Base-by-base conservation (phyloP, 2,797 vertebrate genomes). In the Caiman crocodilus region DNA sequence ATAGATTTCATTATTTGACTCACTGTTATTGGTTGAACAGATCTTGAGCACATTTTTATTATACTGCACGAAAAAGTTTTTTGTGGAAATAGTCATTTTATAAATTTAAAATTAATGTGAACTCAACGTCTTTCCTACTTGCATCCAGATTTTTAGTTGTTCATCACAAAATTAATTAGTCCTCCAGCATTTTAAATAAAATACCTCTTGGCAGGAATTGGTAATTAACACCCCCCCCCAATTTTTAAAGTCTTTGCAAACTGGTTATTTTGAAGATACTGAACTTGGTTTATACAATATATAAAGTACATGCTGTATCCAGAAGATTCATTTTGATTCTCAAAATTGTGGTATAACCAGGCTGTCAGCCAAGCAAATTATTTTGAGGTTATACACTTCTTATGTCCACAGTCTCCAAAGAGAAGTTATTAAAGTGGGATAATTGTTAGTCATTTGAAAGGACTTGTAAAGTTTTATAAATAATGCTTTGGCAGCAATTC, bases 271-370 rank as follows among this genome's bases (percentile, higher is more conserved):
- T 13, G 35, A 89, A 81, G 30, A 59, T 90, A 35, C 15, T 82
- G 69, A 69, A 7, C 30, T 56, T 89, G 55, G 79, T 20, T 87
- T 79, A 16, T 32, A 71, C 42, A 58, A 60, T 84, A 14, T 35
- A 74, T 73, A 90, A 75, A 60, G 0, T 17, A 2, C 74, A 26
- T 50, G 4, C 76, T 78, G 84, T 28, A 78, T 82, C 28, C 90
- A 50, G 82, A 94, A 94, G 89, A 87, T 88, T 93, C 75, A 61
- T 91, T 93, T 93, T 94, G 23, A 50, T 71, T 92, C 18, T 20
- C 21, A 88, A 64, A 79, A 59, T 20, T 84, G 35, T 69, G 63
- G 65, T 93, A 88, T 86, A 90, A 69, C 73, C 35, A 87, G 85
- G 58, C 79, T 93, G 88, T 17, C 58, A 88, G 85, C 82, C 90